Conservation (phyloP, 30 jellyfish, hydroid and myxozoan species). For the Turritopsis dohrnii region DNA sequence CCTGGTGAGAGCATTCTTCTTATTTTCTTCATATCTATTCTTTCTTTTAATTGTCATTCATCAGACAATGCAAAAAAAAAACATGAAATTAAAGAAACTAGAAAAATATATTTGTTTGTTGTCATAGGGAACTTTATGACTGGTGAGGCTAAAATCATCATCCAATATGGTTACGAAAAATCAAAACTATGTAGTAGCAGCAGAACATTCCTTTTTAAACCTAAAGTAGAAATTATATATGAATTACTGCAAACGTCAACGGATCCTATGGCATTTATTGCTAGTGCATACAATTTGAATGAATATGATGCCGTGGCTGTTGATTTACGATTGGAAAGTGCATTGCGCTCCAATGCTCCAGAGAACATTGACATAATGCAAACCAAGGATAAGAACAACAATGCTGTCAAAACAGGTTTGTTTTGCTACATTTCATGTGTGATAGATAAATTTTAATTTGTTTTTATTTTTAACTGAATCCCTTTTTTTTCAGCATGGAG, state of each 20-base stretch:
- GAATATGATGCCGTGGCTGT: constrained; percentile 5
- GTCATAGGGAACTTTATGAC: constrained; percentile 3
- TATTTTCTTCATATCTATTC: neutral
- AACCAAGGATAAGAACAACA: neutral
- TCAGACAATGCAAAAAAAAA: no score
- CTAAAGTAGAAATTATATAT: neutral
- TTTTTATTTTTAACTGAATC: neutral
- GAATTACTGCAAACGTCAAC: neutral
- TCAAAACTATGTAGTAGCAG: neutral
- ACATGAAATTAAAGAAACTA: no score
- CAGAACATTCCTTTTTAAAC: neutral
- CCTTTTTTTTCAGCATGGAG: neutral
- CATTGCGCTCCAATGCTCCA: neutral
- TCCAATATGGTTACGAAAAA: neutral
- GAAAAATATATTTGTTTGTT: neutral
- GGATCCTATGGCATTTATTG: constrained; percentile 16
- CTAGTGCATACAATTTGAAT: constrained; percentile 2
- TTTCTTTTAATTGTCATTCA: neutral
- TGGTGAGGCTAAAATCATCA: neutral
- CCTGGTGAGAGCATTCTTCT: constrained; percentile 16
- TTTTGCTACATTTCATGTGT: neutral
- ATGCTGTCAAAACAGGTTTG: neutral
- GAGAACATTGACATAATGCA: neutral
- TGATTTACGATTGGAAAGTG: constrained; percentile 8
- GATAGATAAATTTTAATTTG: neutral